Evolutionary conservation across 2,113 vertebrate genomes (phyloP).

Genomic region (Jacana jacana): DNA sequence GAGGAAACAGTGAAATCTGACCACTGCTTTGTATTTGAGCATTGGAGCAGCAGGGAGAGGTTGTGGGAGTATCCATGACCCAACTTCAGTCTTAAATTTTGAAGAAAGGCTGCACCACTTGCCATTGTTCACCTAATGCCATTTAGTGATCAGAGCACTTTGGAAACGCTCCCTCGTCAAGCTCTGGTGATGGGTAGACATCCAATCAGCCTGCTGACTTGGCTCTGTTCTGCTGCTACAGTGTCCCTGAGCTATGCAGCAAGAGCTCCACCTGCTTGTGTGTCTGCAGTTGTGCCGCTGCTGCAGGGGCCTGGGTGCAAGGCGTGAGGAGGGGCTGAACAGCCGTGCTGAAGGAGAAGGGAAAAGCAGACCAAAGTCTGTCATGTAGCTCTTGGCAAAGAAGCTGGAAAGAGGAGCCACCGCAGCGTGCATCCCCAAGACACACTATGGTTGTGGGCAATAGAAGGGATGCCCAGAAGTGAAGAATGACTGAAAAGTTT

Average conservation of each 20-base stretch:
- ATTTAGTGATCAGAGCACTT: neutral
- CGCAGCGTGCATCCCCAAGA: neutral
- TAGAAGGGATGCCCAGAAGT: neutral
- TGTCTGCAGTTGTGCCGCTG: neutral
- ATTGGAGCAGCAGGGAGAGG: neutral
- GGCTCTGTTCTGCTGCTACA: neutral
- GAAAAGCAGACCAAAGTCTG: neutral
- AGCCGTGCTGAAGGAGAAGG: neutral
- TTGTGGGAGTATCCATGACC: neutral
- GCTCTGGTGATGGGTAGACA: neutral
- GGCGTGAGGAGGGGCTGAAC: neutral
- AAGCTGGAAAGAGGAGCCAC: neutral
- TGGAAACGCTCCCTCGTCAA: neutral
- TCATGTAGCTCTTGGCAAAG: neutral
- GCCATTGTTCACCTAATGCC: neutral
- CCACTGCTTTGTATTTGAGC: neutral
- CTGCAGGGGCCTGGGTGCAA: neutral
- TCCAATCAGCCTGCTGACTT: neutral
- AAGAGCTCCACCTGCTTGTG: slow-evolving; percentile 36
- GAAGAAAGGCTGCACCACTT: neutral
- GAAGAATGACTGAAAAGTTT: neutral
- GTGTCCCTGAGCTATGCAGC: neutral
- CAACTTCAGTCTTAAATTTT: neutral
- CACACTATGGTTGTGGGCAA: accelerated
- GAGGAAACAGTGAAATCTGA: neutral